Evolutionary conservation across 2,888 invertebrate species (phyloP).

Genomic region (Hirtodrosophila trivittata): DNA sequence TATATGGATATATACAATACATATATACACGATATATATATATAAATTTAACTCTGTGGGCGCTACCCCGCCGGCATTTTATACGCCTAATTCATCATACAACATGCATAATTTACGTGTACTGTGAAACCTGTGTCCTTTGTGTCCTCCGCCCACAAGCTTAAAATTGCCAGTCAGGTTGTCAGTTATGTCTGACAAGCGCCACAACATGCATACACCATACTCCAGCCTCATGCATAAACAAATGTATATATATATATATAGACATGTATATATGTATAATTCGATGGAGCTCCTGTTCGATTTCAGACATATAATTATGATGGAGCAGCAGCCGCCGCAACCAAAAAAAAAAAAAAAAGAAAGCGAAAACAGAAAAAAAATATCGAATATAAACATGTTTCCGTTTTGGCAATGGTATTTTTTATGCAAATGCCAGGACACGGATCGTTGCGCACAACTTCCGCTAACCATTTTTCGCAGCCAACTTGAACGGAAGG

Average conservation of each 20-base stretch:
- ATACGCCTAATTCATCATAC: constrained; percentile 41
- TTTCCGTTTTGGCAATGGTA: constrained; percentile 52
- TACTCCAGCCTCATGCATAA: too few species aligned
- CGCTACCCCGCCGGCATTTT: constrained; percentile 17
- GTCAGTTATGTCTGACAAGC: constrained; percentile 37
- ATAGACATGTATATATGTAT: constrained; percentile 7
- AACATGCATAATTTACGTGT: constrained; percentile 59
- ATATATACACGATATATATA: too few species aligned
- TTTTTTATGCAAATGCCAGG: constrained; percentile 66
- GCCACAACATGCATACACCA: neutral
- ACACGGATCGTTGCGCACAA: constrained; percentile 60
- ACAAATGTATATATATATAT: neutral
- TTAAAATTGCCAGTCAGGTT: constrained; percentile 26
- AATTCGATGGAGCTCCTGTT: constrained; percentile 22
- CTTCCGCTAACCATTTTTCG: constrained; percentile 61
- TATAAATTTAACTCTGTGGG: constrained; percentile 34
- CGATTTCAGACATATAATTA: constrained; percentile 56
- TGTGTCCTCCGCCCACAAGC: constrained; percentile 14
- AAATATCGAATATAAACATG: constrained; percentile 53
- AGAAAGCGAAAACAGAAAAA: constrained; percentile 10
- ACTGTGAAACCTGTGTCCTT: constrained; percentile 11
- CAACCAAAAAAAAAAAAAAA: constrained; percentile 1
- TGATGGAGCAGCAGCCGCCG: constrained; percentile 8
- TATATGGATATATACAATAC: too few species aligned
- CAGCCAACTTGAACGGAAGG: constrained; percentile 39